Percentiles rank a stretch among this genome's conserved stretches.
phyloP scores from a whole-genome alignment of 2,888 invertebrate genomes.

The Dicycla oo region DNA sequence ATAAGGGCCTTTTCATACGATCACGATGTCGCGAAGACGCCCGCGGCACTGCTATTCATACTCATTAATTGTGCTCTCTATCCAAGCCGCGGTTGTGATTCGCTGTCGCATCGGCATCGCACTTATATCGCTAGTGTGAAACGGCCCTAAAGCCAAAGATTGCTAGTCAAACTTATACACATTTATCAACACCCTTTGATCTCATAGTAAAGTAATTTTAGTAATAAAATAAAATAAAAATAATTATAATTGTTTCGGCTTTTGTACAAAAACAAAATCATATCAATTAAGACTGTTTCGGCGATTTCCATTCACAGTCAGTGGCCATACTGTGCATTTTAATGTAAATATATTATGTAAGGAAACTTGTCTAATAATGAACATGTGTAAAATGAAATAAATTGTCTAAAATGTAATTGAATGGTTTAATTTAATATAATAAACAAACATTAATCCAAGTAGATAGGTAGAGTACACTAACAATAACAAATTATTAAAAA shows the following conservation, averaged over 20 bases:
- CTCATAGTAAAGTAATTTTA: conserved; percentile 74
- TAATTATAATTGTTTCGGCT: conserved; percentile 71
- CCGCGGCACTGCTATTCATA: not conserved
- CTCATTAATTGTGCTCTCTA: not conserved
- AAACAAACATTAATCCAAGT: not conserved
- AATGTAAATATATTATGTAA: conserved; percentile 87
- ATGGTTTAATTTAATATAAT: conserved; percentile 62
- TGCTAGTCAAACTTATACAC: conserved; percentile 62
- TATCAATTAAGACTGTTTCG: conserved; percentile 82
- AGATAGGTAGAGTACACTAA: not conserved
- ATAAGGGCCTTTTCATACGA: conserved; percentile 47
- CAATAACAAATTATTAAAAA: not conserved
- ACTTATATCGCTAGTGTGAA: conserved; percentile 27
- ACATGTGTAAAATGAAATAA: conserved; percentile 90
- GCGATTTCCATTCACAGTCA: conserved; percentile 70
- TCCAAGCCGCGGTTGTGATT: not conserved
- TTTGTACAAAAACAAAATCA: conserved; percentile 77
- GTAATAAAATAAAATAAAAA: conserved; percentile 65
- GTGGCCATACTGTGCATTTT: conserved; percentile 85
- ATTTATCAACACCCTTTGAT: conserved; percentile 65
- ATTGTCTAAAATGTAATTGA: conserved; percentile 86
- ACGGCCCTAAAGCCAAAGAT: conserved; percentile 50
- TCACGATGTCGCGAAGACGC: conserved; percentile 14
- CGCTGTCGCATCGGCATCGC: conserved; percentile 5
- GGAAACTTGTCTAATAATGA: conserved; percentile 85